Conservation (phyloP, 2,888 invertebrate species). For the Tethea ocularis region DNA sequence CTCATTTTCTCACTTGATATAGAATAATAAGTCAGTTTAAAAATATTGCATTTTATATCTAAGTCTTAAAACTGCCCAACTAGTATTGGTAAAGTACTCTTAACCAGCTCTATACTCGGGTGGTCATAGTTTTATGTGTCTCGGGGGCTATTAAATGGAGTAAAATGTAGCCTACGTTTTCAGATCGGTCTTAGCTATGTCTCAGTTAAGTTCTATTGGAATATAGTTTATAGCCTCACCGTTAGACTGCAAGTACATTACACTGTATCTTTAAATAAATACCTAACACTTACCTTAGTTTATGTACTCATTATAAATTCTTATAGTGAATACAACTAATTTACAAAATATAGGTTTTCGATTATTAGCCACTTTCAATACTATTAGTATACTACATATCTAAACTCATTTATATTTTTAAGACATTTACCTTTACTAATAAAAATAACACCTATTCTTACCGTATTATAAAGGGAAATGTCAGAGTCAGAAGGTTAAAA, state of each 20-base stretch:
- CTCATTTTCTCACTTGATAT: too few species aligned
- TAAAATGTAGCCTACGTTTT: conserved; percentile 3
- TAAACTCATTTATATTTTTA: not conserved
- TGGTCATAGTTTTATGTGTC: not conserved
- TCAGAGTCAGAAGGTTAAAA: conserved; percentile 57
- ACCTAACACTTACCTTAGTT: too few species aligned
- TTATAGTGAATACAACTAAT: too few species aligned
- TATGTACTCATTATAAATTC: too few species aligned
- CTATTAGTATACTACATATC: not conserved
- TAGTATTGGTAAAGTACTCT: not conserved
- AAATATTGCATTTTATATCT: not conserved
- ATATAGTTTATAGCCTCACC: not conserved
- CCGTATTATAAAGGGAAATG: conserved; percentile 49
- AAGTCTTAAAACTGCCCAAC: not conserved
- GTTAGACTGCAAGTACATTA: too few species aligned
- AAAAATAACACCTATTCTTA: conserved; percentile 29
- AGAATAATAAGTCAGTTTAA: not conserved
- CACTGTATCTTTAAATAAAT: too few species aligned
- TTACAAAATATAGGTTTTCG: too few species aligned
- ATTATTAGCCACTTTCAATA: too few species aligned
- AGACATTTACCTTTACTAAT: conserved; percentile 26
- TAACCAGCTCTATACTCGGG: not conserved
- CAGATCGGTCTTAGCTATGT: not conserved
- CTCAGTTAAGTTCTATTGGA: not conserved
- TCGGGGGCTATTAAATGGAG: not conserved